A percentile compares a stretch with the other conserved stretches of the same genome.
phyloP scores from a whole-genome alignment of 2,113 vertebrate genomes.

The Notothenia rossii region DNA sequence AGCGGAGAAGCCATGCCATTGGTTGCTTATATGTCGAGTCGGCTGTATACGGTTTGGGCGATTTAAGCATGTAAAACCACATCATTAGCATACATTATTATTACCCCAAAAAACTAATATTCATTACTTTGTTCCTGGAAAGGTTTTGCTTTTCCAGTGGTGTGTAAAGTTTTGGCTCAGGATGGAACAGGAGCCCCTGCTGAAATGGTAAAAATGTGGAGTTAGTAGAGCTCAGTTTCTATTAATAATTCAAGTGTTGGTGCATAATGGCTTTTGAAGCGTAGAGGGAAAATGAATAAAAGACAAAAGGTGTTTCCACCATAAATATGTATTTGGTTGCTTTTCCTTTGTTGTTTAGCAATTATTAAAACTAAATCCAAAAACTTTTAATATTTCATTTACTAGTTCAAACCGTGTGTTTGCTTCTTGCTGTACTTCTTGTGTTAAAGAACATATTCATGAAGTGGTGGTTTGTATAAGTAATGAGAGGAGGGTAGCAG shows the following conservation, averaged over 20 bases:
- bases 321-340: conserved; percentile 69
- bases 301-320: conserved; percentile 49
- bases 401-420: conserved; percentile 22
- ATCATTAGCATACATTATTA: conserved; percentile 40
- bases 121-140: conserved; percentile 38
- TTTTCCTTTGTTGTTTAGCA: conserved; percentile 46
- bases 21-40: conserved; percentile 13
- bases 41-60: conserved; percentile 11
- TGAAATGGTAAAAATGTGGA: conserved; percentile 64
- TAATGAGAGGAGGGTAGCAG: background rate
- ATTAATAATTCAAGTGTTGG: conserved; percentile 64
- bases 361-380: conserved; percentile 45
- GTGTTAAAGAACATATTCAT: background rate
- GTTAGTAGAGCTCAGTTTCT: conserved; percentile 52
- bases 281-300: conserved; percentile 61
- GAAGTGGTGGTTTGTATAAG: background rate
- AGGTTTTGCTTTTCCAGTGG: background rate
- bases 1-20: conserved; percentile 9
- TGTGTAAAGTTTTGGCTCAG: conserved; percentile 64
- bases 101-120: conserved; percentile 42
- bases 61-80: conserved; percentile 46
- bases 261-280: conserved; percentile 67
- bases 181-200: conserved; percentile 53
- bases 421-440: background rate
- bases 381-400: conserved; percentile 49